phyloP scores from a whole-genome alignment of 2,113 vertebrate species.

The Perca schrenkii region DNA sequence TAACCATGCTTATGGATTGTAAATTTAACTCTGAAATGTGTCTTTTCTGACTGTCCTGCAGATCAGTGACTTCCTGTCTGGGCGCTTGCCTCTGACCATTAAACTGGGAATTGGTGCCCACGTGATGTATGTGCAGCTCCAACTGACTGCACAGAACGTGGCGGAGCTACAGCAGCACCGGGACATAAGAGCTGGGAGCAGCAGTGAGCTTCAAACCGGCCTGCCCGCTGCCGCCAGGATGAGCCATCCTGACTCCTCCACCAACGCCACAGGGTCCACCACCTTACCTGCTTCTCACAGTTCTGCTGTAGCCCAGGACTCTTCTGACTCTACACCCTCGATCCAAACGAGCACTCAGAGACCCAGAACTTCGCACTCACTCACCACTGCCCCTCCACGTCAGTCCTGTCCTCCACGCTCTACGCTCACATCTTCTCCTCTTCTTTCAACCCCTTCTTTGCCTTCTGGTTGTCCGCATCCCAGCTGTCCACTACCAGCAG shows the following conservation, averaged over 20 bases:
- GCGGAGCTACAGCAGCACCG: conserved; percentile 83
- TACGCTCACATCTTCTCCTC: neutral
- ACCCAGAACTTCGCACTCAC: conserved; percentile 20
- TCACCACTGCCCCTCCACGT: conserved; percentile 7
- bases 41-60: conserved; percentile 28
- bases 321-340: neutral
- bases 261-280: conserved; percentile 12
- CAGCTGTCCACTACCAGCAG: conserved; percentile 27
- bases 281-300: conserved; percentile 31
- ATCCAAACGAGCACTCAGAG: conserved; percentile 22
- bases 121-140: conserved; percentile 97
- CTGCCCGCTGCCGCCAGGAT: neutral
- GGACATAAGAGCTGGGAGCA: conserved; percentile 2
- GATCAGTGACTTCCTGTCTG: conserved; percentile 78
- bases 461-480: conserved; percentile 19
- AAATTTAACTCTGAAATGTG: neutral
- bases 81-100: conserved; percentile 91
- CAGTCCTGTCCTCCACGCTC: conserved; percentile 16
- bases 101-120: conserved; percentile 93
- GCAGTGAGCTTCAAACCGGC: conserved; percentile 3
- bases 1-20: neutral
- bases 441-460: conserved; percentile 2
- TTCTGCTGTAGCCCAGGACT: neutral
- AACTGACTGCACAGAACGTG: conserved; percentile 91
- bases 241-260: conserved; percentile 20